Base-by-base conservation (phyloP, 2,797 vertebrate genomes). In the Macroramphosus scolopax region DNA sequence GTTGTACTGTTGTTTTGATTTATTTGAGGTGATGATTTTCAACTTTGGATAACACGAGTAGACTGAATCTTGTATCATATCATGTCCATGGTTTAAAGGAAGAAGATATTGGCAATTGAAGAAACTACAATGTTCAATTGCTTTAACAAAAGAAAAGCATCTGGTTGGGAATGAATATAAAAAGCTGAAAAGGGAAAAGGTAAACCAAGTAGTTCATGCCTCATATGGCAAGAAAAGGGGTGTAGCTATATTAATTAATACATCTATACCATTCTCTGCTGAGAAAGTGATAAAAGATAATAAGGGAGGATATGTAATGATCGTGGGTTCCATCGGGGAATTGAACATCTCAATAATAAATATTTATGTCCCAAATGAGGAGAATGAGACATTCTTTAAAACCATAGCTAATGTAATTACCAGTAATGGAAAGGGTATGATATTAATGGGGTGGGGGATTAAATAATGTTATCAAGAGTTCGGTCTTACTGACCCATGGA, bases 211-310 rank as follows among this genome's bases (percentile, higher is more conserved):
- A 14, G 15, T 40, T 15, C 13, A 40, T 15, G 22, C n/a, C 2
- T 25, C 22, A 40, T 40, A 14, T 24, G 37, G 37, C n/a, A 25
- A 40, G 13, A 40, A 40, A 24, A 10, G 20, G 37, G 20, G 37
- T 14, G 13, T 29, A n/a, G 8, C 20, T 8, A 28, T 41, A 7
- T 9, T 28, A 26, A 26, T 26, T 10, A 28, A 28, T 28, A 41
- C 15, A 41, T 41, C 13, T 8, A 3, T 28, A 6, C 38, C 13
- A 16, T 26, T 15, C 5, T 15, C 14, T 15, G 31, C 31, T 15
- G 14, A 33, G 31, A 33, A 16, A 33, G 31, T 16, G 14, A 16
- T 33, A 8, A 33, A 33, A 33, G 31, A 33, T 33, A 9, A 15
- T 33, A 16, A 15, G 31, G 15, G 31, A 33, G 16, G 14, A 16